Evolutionary conservation across 1,140 invertebrate species (phyloP), one percentile per base, ranked within the genome.

Genomic region (Oedothorax gibbosus): DNA sequence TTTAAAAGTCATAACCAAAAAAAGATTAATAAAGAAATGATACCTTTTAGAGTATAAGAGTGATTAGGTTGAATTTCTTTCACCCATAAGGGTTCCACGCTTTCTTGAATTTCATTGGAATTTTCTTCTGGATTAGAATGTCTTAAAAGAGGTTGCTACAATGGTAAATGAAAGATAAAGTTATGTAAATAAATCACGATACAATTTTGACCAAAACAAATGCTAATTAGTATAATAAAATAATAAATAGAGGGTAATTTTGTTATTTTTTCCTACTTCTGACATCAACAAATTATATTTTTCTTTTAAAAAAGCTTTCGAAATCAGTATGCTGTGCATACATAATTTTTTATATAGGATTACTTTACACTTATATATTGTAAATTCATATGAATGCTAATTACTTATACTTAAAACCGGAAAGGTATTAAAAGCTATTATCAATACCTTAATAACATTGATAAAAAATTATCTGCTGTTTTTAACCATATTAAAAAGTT

Each of bases 81-180:
- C 5, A 94, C 92, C 94, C 94, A 95, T 20, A 92, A 91, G 5
- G 94, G 94, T 89, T 94, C 94, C 85, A 93, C 92, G 9, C 90
- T 91, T 84, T 92, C 91, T 88, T 92, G 53, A 62, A 71, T 85
- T 78, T 85, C 83, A 71, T 21, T 68, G 10, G 21, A 62, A 54
- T 57, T 75, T 50, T 84, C 83, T 60, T 65, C 18, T 20, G 60
- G 66, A 54, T 62, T 53, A 64, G 78, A 35, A 35, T 35, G 1
- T 5, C 35, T 35, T 35, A 60, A 14, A 60, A 60, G 1, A 60
- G n/a, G 57, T 60, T 14, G 57, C 11, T 14, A 14, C n/a, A n/a
- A 60, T 60, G 57, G 12, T 60, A 60, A n/a, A 14, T 60, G 57
- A 60, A 60, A 14, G 57, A 60, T 14, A 60, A 14, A 60, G 57